Evolutionary conservation across 2,888 invertebrate species (phyloP), one percentile per base, ranked within the genome.

Genomic region (Gymnocheta viridis): DNA sequence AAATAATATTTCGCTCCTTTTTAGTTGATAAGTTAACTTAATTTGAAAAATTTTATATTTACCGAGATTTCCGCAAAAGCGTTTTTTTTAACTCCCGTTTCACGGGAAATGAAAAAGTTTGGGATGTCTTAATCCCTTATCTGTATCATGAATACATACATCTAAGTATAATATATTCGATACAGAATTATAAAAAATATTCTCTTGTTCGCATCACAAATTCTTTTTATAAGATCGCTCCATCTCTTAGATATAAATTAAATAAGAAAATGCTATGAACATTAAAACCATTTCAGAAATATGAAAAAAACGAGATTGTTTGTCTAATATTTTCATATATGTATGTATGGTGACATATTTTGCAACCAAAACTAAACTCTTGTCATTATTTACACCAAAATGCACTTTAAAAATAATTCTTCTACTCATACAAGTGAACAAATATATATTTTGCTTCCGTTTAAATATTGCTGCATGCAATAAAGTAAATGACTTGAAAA

Each of bases 331-430:
- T 41, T n/a, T 41, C 14, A 14, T 47, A 47, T 17, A 24, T 74
- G 47, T 51, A 17, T 54, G 49, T 44, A 41, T n/a, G n/a, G n/a
- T n/a, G n/a, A 69, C 51, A 80, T 72, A 56, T 66, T 69, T 73
- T 49, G 27, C 19, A 84, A 73, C 56, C 51, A 72, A 56, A 67
- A 41, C 32, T 49, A 49, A 79, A 79, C 72, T 73, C 56, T 73
- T 73, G 64, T 64, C 84, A 84, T 81, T 81, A 84, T 73, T 84
- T 73, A 81, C 77, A 78, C 56, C 67, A 67, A 78, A 64, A 64
- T 84, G 81, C 81, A 73, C 77, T 84, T 62, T 49, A 66, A 72
- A 67, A 72, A 47, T 66, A 64, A 49, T 64, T 73, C 19, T 19
- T 17, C 10, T 19, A 29, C 22, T 58, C 5, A 32, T 22, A 44